A percentile compares a stretch with the other conserved stretches of the same genome.
These are phyloP conservation scores for Diglossa brunneiventris DNA, from an alignment of 2,113 vertebrate species.

Conservation along the genomic window DNA sequence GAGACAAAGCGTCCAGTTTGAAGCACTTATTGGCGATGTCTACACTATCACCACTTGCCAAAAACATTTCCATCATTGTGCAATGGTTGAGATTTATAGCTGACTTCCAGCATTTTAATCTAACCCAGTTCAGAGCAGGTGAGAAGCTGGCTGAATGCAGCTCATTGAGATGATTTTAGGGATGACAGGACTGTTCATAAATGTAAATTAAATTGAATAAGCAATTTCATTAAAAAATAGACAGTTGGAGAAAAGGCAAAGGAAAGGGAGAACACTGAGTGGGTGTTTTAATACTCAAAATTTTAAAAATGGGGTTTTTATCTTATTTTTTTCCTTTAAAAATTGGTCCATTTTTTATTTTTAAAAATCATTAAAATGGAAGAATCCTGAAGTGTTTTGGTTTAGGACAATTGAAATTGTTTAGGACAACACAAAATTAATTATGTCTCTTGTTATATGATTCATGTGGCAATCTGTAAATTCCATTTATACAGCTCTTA, in stretches of 20 bases:
- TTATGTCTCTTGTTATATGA: not conserved
- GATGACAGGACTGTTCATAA: not conserved
- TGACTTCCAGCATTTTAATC: conserved; percentile 38
- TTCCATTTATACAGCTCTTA: not conserved
- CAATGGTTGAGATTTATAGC: conserved; percentile 25
- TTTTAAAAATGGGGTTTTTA: not conserved
- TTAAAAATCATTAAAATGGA: not conserved
- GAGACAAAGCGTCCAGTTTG: conserved; percentile 64
- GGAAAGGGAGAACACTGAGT: not conserved
- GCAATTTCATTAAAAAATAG: not conserved
- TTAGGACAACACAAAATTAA: not conserved
- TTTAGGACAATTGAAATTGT: not conserved
- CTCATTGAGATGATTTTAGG: not conserved
- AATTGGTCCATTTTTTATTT: not conserved
- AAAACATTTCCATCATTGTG: conserved; percentile 66
- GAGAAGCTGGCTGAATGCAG: conserved; percentile 2
- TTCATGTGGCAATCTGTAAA: not conserved
- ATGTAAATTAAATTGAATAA: not conserved
- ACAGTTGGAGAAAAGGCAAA: not conserved
- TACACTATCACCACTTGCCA: conserved; percentile 62
- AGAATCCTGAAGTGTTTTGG: not conserved
- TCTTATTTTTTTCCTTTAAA: not conserved
- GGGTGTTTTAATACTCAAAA: not conserved
- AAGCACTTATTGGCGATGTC: conserved; percentile 69
- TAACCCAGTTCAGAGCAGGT: conserved; percentile 32